Conservation (phyloP, 35 echinoderm and acorn worm genomes). For the Diadema setosum region DNA sequence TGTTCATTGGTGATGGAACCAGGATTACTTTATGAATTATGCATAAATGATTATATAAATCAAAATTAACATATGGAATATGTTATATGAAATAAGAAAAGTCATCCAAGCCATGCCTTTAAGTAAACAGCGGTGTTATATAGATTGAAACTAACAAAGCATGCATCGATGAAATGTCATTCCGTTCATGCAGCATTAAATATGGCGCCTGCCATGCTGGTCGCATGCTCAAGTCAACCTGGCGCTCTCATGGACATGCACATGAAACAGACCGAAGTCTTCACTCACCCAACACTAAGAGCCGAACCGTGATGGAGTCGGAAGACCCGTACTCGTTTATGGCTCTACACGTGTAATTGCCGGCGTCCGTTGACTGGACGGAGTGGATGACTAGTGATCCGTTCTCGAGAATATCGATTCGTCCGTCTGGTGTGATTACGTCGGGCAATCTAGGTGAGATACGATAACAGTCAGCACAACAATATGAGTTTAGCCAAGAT, state of each 20-base stretch:
- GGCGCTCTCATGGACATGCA: neutral
- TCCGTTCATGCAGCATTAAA: too few species aligned
- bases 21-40: too few species aligned
- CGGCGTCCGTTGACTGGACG: slow-evolving; percentile 49
- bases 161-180: too few species aligned
- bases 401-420: slow-evolving; percentile 40
- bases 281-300: slow-evolving; percentile 92
- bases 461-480: neutral
- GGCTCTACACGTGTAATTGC: slow-evolving; percentile 86
- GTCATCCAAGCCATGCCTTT: too few species aligned
- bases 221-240: neutral
- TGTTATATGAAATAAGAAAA: too few species aligned
- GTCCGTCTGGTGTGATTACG: slow-evolving; percentile 38
- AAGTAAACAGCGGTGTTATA: too few species aligned
- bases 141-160: too few species aligned
- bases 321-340: slow-evolving; percentile 80
- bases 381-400: slow-evolving; percentile 66
- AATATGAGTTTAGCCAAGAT: neutral
- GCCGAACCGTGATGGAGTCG: slow-evolving; percentile 71
- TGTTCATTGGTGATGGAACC: too few species aligned
- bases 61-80: too few species aligned
- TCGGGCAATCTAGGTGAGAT: slow-evolving; percentile 19
- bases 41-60: too few species aligned
- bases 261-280: neutral
- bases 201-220: too few species aligned